Conservation (phyloP, 2,888 invertebrate genomes). For the Phengaris alcon region DNA sequence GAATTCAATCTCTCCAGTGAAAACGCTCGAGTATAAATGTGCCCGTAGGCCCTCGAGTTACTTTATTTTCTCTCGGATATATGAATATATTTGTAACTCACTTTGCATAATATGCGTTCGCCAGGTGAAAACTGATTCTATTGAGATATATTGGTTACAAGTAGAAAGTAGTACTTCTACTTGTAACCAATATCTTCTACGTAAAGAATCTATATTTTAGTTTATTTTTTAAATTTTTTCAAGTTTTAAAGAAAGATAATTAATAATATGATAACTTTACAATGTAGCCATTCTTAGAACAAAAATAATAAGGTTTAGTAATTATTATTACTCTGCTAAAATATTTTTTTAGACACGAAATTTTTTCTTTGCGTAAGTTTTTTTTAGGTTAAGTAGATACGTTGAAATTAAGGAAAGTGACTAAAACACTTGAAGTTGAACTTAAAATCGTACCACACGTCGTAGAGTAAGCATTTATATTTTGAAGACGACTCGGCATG, state of each 20-base stretch:
- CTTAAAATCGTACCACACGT: background rate
- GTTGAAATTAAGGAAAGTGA: background rate
- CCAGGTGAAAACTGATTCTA: background rate
- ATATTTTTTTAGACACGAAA: background rate
- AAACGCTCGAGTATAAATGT: background rate
- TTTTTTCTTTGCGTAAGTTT: background rate
- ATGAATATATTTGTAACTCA: background rate
- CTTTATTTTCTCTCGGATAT: constrained; percentile 11
- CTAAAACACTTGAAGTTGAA: background rate
- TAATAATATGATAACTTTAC: background rate
- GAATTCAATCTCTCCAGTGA: background rate
- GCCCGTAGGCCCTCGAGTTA: background rate
- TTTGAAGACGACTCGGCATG: constrained; percentile 13
- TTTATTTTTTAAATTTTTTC: too few species aligned
- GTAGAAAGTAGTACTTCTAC: too few species aligned
- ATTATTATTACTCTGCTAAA: background rate
- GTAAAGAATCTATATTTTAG: too few species aligned
- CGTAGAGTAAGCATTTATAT: constrained; percentile 1
- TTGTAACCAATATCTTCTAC: too few species aligned
- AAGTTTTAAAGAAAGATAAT: too few species aligned
- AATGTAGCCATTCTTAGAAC: background rate
- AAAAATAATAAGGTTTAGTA: background rate
- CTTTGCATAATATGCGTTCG: background rate
- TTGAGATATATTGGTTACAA: background rate
- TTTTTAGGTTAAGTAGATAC: background rate